These are phyloP conservation scores for Drosophila punjabiensis DNA, from an alignment of 1,140 invertebrate species.

Conservation along the genomic window DNA sequence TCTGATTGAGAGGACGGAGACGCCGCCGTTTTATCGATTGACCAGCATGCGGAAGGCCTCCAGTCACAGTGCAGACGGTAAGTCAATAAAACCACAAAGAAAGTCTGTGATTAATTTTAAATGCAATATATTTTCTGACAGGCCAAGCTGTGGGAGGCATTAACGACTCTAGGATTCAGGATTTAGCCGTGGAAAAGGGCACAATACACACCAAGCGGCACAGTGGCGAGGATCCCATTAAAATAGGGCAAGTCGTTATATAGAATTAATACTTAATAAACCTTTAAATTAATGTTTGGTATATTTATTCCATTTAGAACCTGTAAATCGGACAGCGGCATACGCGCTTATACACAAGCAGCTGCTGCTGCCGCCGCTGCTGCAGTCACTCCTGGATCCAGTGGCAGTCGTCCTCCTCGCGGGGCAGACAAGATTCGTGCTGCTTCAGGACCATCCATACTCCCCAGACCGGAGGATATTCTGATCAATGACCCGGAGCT, in stretches of 20 bases:
- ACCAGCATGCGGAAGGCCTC: slow-evolving; percentile 97
- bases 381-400: slow-evolving; percentile 58
- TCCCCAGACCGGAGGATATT: slow-evolving; percentile 87
- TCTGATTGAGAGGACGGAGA: slow-evolving; percentile 97
- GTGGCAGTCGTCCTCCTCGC: slow-evolving; percentile 85
- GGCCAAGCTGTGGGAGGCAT: slow-evolving; percentile 83
- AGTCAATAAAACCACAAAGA: slow-evolving; percentile 24
- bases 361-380: slow-evolving; percentile 72
- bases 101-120: background rate
- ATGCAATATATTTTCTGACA: slow-evolving; percentile 22
- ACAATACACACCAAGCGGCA: slow-evolving; percentile 98
- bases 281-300: background rate
- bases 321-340: slow-evolving; percentile 88
- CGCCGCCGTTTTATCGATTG: slow-evolving; percentile 98
- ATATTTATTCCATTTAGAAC: slow-evolving; percentile 59
- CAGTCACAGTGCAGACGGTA: slow-evolving; percentile 92
- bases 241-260: slow-evolving; percentile 86
- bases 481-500: slow-evolving; percentile 87
- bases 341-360: slow-evolving; percentile 86
- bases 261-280: background rate
- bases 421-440: slow-evolving; percentile 88
- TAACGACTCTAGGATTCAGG: slow-evolving; percentile 86
- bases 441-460: slow-evolving; percentile 88
- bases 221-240: slow-evolving; percentile 95
- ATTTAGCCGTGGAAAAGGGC: slow-evolving; percentile 93